Evolutionary conservation across 2,888 invertebrate species (phyloP).

Genomic region (Copidosoma aretas): DNA sequence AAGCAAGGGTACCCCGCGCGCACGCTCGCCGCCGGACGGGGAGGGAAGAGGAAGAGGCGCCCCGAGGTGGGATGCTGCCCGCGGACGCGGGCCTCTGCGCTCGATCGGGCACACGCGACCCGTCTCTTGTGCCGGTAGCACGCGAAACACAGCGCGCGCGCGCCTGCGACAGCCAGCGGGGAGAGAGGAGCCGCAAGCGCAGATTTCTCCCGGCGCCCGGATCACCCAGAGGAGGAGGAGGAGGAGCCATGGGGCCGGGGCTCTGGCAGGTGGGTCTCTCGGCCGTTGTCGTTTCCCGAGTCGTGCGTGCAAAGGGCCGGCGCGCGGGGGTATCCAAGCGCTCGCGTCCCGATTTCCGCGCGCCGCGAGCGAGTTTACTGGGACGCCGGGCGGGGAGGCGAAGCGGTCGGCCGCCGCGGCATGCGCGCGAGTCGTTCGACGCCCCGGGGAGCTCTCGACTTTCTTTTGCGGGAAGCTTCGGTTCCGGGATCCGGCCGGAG

Average conservation of each 20-base stretch:
- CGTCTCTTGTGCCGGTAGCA: constrained; percentile 53
- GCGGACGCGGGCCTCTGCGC: constrained; percentile 48
- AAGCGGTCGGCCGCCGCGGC: constrained; percentile 6
- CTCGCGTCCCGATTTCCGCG: background rate
- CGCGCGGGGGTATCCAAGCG: background rate
- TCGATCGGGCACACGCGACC: constrained; percentile 53
- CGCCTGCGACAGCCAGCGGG: too few species aligned
- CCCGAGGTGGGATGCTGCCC: constrained; percentile 60
- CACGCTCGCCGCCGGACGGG: background rate
- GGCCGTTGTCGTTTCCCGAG: too few species aligned
- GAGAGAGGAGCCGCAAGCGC: background rate
- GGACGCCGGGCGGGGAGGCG: constrained; percentile 22
- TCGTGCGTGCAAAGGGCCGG: too few species aligned
- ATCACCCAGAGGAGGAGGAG: too few species aligned
- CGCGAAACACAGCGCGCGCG: constrained; percentile 45
- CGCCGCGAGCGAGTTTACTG: constrained; percentile 15
- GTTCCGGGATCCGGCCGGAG: background rate
- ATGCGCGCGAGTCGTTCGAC: background rate
- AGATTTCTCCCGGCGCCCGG: too few species aligned
- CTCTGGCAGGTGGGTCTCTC: too few species aligned
- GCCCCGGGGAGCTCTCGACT: background rate
- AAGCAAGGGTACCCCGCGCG: too few species aligned
- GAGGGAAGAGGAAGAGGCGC: constrained; percentile 59
- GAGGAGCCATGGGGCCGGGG: too few species aligned
- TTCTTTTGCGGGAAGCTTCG: constrained; percentile 8